phyloP scores from a whole-genome alignment of 2,113 vertebrate genomes.

The Gorsachius goisagi region DNA sequence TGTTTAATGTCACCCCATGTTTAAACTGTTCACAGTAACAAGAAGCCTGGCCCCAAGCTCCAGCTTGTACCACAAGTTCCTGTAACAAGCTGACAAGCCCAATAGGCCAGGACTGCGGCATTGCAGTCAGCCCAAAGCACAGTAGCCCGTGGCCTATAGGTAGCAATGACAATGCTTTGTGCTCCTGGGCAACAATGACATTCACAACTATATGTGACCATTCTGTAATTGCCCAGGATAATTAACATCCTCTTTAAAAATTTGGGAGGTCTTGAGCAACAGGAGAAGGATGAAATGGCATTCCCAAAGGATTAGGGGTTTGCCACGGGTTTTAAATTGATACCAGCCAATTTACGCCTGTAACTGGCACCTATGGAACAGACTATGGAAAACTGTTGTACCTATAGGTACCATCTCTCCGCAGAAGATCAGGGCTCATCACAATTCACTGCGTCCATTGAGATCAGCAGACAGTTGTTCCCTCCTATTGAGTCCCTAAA shows the following conservation, averaged over 20 bases:
- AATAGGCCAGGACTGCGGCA: not conserved
- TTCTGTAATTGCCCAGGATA: not conserved
- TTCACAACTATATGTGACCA: not conserved
- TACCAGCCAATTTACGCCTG: not conserved
- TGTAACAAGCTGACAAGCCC: not conserved
- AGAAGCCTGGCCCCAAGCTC: not conserved
- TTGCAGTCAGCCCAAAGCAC: not conserved
- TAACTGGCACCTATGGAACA: not conserved
- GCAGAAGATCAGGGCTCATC: not conserved
- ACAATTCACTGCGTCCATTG: not conserved
- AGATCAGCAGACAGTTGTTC: not conserved
- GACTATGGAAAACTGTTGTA: not conserved
- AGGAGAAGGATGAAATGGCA: not conserved
- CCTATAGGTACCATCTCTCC: not conserved
- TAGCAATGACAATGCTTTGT: not conserved
- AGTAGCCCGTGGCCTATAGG: fast-evolving
- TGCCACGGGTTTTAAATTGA: not conserved
- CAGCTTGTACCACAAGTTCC: not conserved
- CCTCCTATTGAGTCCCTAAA: not conserved
- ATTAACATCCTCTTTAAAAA: not conserved
- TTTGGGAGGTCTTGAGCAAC: not conserved
- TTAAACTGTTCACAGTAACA: not conserved
- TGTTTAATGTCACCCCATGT: not conserved
- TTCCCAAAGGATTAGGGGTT: not conserved
- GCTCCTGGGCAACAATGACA: not conserved